Evolutionary conservation across 2,797 vertebrate genomes (phyloP), one percentile per base, ranked within the genome.

Genomic region (Dryobates pubescens): DNA sequence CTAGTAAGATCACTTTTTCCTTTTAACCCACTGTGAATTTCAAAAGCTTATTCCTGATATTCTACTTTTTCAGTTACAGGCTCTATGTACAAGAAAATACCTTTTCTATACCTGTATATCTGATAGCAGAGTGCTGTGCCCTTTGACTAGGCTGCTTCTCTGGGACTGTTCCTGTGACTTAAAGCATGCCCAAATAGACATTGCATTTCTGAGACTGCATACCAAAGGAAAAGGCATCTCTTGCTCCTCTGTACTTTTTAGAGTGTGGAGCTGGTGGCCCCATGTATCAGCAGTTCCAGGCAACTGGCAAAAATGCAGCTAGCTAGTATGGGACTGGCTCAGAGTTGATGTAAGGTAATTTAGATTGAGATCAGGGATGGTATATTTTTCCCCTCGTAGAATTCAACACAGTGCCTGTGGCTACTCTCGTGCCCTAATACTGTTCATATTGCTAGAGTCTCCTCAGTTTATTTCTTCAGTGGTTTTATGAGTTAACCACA

Each of bases 401-500:
- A 79, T 86, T 78, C 5, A 38, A 1, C 0, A 4, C 0, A 1
- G 64, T 45, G 57, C 56, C 63, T 5, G 3, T 68, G 73, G 76
- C 73, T 90, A 5, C 29, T 83, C 49, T 53, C 36, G 4, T 82
- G 79, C 70, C 38, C 65, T n/a, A 34, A 80, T 3, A 10, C 69
- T 57, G 69, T 43, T 93, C 7, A 3, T 63, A 56, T 83, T 81
- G 84, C 94, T 95, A 64, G 79, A 94, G 86, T 49, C 43, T 59
- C 82, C 70, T 74, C 63, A 27, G 75, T 92, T 94, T 71, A 62
- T 94, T 93, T 87, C 89, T 69, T 41, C 45, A 7, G 95, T 68
- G 94, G 93, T 93, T 96, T 94, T 59, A 27, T 36, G 77, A 91
- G 76, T 85, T 94, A 91, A 94, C 94, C 95, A 95, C 94, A 95